Evolutionary conservation across 2,888 invertebrate genomes (phyloP), one percentile per base, ranked within the genome.

Genomic region (Notodonta dromedarius): DNA sequence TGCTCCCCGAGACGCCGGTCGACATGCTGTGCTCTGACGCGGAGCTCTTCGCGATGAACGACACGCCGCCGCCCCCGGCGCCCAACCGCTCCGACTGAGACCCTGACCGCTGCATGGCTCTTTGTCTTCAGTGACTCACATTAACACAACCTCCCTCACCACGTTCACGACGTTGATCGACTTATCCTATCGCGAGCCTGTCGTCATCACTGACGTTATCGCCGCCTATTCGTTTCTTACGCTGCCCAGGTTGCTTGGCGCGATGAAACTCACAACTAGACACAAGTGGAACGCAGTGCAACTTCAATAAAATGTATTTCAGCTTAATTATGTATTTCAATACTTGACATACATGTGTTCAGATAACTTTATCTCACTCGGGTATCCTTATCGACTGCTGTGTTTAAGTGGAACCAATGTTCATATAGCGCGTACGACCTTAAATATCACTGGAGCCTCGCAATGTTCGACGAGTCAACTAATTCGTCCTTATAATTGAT

Each of bases 81-180:
- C 86, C 93, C 80, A 94, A 90, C 86, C 94, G 88, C 67, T 94
- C 94, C 61, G 94, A 90, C 81, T 95, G 94, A 60, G 95, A 95
- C 74, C 92, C 95, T 68, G 95, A 95, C 72, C 94, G 91, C 79
- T 93, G 92, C 93, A 93, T 93, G 65, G 62, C 74, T 74, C 61
- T 65, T 63, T 66, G 66, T 73, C 59, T 67, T 51, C 73, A 61
- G 66, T 63, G 53, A 70, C 69, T 70, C 72, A 79, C 82, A 83
- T 83, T 39, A 67, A 65, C 79, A 79, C 71, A 63, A 62, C 62
- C 54, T 56, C 60, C 57, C 60, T 59, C 66, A 67, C 68, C 66
- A 67, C 68, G 63, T 67, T 66, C 62, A 50, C 60, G 60, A 57
- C 66, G 59, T 61, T 62, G 62, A 67, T 61, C 66, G 71, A 66